Evolutionary conservation across 2,797 vertebrate species (phyloP), one percentile per base, ranked within the genome.

Genomic region (Prunella strophiata): DNA sequence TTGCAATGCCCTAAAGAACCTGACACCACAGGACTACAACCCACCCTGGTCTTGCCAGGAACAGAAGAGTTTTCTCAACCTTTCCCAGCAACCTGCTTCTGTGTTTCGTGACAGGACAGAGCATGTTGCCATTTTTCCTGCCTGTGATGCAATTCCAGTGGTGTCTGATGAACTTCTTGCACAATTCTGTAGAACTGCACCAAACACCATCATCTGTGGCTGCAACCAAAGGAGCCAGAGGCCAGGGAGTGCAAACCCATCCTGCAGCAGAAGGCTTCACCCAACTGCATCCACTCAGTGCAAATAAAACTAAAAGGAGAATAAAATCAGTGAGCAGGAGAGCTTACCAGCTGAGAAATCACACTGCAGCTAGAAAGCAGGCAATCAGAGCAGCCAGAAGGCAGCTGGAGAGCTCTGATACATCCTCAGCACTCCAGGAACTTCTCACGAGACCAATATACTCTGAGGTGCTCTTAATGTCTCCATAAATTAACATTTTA

Each of bases 401-500:
- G 32, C 21, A 47, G 43, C 59, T 91, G 85, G 48, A 85, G 55
- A 94, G 77, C 70, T 90, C 83, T 6, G 40, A 90, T 74, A 93
- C 52, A 87, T 71, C 52, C 55, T 84, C 62, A 79, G 74, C 3
- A 7, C 45, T 95, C 78, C 80, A 94, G 67, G 65, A 96, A 76
- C 42, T 73, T 91, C 93, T 88, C 93, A 76, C 0, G 16, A 92
- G 83, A 89, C 80, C 55, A 61, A 26, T 52, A 82, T n/a, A 81
- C 51, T 57, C 85, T 13, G 16, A 93, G 81, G 74, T 89, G 63
- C 59, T 94, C 77, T 71, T 71, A 93, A 88, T 29, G 34, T 34
- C 83, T 85, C 52, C 88, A 82, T 94, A 91, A 96, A 94, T 87
- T 87, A 93, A 85, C 80, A 76, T 93, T 88, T 75, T 85, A 89